Evolutionary conservation across 2,113 vertebrate species (phyloP), one percentile per base, ranked within the genome.

Genomic region (Elachura formosa): DNA sequence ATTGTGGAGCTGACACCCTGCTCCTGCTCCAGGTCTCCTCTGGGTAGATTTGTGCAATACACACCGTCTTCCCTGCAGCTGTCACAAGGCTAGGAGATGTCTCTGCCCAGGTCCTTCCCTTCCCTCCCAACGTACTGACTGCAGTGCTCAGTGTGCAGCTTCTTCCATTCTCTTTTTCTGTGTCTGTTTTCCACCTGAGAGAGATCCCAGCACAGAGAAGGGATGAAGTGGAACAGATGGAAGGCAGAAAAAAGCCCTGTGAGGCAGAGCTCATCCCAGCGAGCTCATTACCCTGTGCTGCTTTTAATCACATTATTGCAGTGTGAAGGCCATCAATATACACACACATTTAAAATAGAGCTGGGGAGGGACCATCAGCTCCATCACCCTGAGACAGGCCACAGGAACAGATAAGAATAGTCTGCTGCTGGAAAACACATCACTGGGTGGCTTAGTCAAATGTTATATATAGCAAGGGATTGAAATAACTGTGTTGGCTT

Each of bases 271-370:
- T 89, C 62, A 52, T 93, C 46, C 74, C 3, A 0, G 61, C 3
- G 5, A 94, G 78, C 71, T 89, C 59, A 49, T 96, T 94, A 95
- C 66, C 74, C 68, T 48, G 64, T 2, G 0, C 87, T 61, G 66
- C 69, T 89, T 90, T 96, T 96, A 95, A 94, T 96, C 95, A 73
- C 83, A 20, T 96, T 92, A 82, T 48, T 73, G 89, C 5, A 0
- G 76, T 63, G 84, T 80, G 87, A 96, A 95, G 89, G 81, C 94
- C 85, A 69, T 54, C 5, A 28, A 46, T 73, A 76, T 77, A 73
- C 13, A 2, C 69, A 38, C 26, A 4, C 36, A 45, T 82, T 85
- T 89, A 25, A 88, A 93, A 72, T 14, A 86, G 84, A 84, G 88
- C 85, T 67, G 67, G 34, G 86, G 49, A 72, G 83, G 72, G 43